Conservation (phyloP, 2,113 vertebrate species). For the rat (Rattus norvegicus) region GRCr8 NC_086019.1:18298501-18299000, state of each 20-base stretch:
- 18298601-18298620: conserved; percentile 68
- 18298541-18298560: neutral
- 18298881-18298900: neutral
- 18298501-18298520: conserved; percentile 28
- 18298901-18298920: conserved; percentile 60
- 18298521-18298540: conserved; percentile 77
- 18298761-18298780: conserved; percentile 49
- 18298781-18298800: conserved; percentile 69
- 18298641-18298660: conserved; percentile 68
- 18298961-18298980: conserved; percentile 68
- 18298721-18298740: no score
- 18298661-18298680: conserved; percentile 56
- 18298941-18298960: conserved; percentile 64
- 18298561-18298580: neutral
- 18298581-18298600: neutral
- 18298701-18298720: no score
- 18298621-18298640: conserved; percentile 57
- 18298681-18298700: neutral
- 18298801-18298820: conserved; percentile 40
- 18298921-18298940: conserved; percentile 57
- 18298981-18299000: conserved; percentile 76
- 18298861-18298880: conserved; percentile 53
- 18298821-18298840: conserved; percentile 1
- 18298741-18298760: neutral
- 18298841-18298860: conserved; percentile 34